A percentile compares a stretch with the other conserved stretches of the same genome.
These are phyloP conservation scores for Apodemia hepburni DNA, from an alignment of 2,888 invertebrate species.

Conservation along the genomic window DNA sequence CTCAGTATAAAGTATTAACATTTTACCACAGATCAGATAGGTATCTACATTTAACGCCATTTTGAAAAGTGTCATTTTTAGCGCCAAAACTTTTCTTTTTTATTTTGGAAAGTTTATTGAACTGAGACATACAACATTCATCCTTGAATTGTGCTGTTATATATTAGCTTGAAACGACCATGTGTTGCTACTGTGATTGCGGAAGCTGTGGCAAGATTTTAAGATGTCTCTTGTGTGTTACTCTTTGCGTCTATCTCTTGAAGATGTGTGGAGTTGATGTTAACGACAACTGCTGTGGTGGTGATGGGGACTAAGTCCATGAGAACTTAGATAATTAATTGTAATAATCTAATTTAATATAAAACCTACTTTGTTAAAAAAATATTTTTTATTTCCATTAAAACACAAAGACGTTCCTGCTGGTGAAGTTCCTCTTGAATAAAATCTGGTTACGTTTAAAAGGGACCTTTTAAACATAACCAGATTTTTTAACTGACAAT, in stretches of 20 bases:
- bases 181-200: constrained; percentile 61
- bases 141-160: background rate
- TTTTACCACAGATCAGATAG: too few species aligned
- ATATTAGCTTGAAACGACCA: constrained; percentile 24
- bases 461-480: too few species aligned
- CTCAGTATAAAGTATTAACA: background rate
- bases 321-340: background rate
- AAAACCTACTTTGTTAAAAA: background rate
- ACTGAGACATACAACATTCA: background rate
- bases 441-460: too few species aligned
- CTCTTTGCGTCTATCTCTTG: constrained; percentile 51
- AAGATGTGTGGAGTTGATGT: constrained; percentile 61
- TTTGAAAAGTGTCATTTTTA: background rate
- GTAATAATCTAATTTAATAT: background rate
- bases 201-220: constrained; percentile 55
- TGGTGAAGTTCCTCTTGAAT: too few species aligned
- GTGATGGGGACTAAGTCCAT: constrained; percentile 23
- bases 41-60: too few species aligned
- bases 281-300: constrained; percentile 47
- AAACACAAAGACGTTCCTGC: too few species aligned
- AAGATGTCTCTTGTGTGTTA: constrained; percentile 56
- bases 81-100: background rate
- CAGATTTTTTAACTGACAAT: too few species aligned
- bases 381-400: too few species aligned
- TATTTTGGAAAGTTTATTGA: background rate